Evolutionary conservation across 2,113 vertebrate species (phyloP), one percentile per base, ranked within the genome.

Genomic region (Puma concolor): DNA sequence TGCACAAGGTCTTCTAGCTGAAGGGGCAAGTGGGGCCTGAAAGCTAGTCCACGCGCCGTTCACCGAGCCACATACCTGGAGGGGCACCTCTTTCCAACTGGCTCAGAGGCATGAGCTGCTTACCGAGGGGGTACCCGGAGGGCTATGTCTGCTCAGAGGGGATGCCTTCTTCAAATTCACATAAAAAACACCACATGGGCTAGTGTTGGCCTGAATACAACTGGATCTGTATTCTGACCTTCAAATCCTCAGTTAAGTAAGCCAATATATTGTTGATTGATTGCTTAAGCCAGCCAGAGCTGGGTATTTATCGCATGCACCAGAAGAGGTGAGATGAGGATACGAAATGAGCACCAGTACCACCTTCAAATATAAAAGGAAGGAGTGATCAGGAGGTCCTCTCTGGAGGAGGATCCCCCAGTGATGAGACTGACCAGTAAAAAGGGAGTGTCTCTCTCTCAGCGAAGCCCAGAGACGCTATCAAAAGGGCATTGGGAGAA

Each of bases 281-380:
- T 25, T 7, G 25, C 57, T 76, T 33, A 16, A 48, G 54, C 12
- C 31, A 67, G 2, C 1, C 25, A 60, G 64, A 89, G 69, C n/a
- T 25, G 57, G 29, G 31, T 11, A 14, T 66, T 52, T 13, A 19
- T 7, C 74, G 21, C 13, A 15, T 5, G 48, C 9, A 0, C 44
- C 41, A 16, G 54, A 33, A 29, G 13, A 41, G 50, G 23, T 29
- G 81, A 13, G 33, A 11, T 1, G 76, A 97, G 97, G 97, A 90
- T 96, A 85, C 81, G 97, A 84, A 88, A 84, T 48, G 91, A 98
- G 96, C 95, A 91, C 98, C 97, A 97, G 98, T 96, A 97, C 93
- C 98, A 96, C 96, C 94, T 88, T 96, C 97, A 87, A 96, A 94
- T 89, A 93, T 91, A 97, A 98, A 98, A 88, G 29, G 31, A 87